Base-by-base conservation (phyloP, 2,888 invertebrate genomes). In the Caenorhabditis sp. region DNA sequence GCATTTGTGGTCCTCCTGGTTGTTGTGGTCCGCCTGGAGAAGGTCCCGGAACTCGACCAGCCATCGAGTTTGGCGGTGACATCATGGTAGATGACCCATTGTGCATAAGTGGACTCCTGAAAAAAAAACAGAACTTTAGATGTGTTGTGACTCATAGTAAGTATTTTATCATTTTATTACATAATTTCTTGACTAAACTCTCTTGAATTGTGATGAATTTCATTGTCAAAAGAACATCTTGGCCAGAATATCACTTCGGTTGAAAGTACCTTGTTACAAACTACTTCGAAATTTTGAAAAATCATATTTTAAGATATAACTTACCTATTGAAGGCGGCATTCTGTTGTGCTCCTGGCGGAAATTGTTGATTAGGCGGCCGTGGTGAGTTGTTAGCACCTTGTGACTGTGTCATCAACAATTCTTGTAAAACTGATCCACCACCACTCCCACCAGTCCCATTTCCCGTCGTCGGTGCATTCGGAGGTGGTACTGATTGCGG, bases 371-470 rank as follows among this genome's bases (percentile, higher is more conserved):
- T 23, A 23, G 27, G 66, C 3, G 75, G 70, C 20, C 81, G 60
- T 8, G 81, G 81, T 17, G 79, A 80, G 59, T 78, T 81, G 43
- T 73, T 81, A 3, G 69, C 53, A 23, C 63, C 25, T 50, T 77
- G 77, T 38, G 81, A 63, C 17, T 59, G 70, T 60, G 76, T 80
- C 68, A 86, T 82, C n/a, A 86, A 70, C 21, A 86, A 69, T 61
- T 86, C 85, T 67, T 85, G 83, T 36, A 86, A 67, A 21, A 82
- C 78, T 21, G 60, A 70, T 7, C 59, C 59, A 49, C 66, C 57
- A 62, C 66, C 61, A 21, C 67, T 69, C 38, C 69, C 69, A 23
- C 56, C 59, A 63, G 67, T 53, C 31, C 31, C 43, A 60, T 64
- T 67, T 52, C 27, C 60, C 2, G 17, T 17, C 2, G 17, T 17